Conservation (phyloP, 37 sponge, comb jelly and placozoan genomes). For the Geodia barretti region DNA sequence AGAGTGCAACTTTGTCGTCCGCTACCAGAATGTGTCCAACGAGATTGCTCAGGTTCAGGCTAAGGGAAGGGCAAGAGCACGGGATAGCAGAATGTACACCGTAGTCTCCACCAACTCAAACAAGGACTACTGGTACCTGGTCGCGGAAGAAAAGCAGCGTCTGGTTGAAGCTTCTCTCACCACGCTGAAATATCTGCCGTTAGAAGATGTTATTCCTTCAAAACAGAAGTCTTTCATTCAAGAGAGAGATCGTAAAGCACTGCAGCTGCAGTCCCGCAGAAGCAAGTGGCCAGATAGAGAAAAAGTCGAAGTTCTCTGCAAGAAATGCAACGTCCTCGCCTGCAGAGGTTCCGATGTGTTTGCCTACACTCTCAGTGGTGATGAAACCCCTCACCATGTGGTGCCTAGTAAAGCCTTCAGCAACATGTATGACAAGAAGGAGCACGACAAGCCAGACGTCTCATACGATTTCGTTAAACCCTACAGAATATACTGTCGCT, state of each 20-base stretch:
- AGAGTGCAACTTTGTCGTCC: slow-evolving; percentile 72
- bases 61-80: slow-evolving; percentile 67
- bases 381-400: slow-evolving; percentile 26
- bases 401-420: slow-evolving; percentile 34
- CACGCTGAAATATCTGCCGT: neutral
- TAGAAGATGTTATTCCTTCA: neutral
- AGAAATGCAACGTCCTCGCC: slow-evolving; percentile 37
- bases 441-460: slow-evolving; percentile 13
- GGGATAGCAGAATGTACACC: slow-evolving; percentile 38
- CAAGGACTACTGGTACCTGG: slow-evolving; percentile 21
- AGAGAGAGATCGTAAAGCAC: neutral
- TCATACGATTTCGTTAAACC: slow-evolving; percentile 18
- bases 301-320: slow-evolving; percentile 42
- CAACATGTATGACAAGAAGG: neutral
- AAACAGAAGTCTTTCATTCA: neutral
- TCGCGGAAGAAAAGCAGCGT: slow-evolving; percentile 40
- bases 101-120: slow-evolving; percentile 36
- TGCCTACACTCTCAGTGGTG: neutral
- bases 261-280: neutral
- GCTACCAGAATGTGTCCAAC: slow-evolving; percentile 64
- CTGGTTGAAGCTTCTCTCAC: slow-evolving; percentile 8
- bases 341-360: slow-evolving; percentile 60
- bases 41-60: slow-evolving; percentile 73
- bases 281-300: slow-evolving; percentile 1
- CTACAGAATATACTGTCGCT: slow-evolving; percentile 51